Evolutionary conservation across 2,797 vertebrate genomes (phyloP).

Genomic region (Chaunax sp.): DNA sequence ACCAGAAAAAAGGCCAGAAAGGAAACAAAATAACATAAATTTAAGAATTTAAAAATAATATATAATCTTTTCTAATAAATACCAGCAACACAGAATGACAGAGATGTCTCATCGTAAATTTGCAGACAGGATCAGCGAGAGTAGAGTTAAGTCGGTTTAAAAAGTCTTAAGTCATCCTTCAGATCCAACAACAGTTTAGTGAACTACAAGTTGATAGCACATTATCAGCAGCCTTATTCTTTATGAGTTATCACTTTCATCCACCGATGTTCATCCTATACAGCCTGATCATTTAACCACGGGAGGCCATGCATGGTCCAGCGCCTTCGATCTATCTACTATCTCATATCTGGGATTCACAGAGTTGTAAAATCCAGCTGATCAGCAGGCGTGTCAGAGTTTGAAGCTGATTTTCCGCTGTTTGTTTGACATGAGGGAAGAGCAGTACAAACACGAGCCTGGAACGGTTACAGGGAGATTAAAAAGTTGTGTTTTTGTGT

Average conservation of each 20-base stretch:
- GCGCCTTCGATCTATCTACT: slow-evolving; percentile 18
- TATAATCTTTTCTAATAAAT: too few relatives aligned
- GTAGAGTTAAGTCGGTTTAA: too few relatives aligned
- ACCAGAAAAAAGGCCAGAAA: not conserved
- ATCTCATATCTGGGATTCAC: slow-evolving; percentile 34
- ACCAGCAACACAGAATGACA: too few relatives aligned
- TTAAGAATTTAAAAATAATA: too few relatives aligned
- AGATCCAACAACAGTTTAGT: too few relatives aligned
- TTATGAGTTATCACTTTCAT: not conserved
- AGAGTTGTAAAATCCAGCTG: slow-evolving; percentile 36
- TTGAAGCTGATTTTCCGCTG: slow-evolving; percentile 40
- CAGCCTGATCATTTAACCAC: slow-evolving; percentile 27
- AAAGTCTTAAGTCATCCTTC: too few relatives aligned
- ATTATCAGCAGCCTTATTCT: slow-evolving; percentile 19
- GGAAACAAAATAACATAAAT: not conserved
- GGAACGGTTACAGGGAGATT: slow-evolving; percentile 3
- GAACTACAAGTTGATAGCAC: not conserved
- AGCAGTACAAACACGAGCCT: slow-evolving; percentile 48
- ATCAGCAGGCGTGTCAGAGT: slow-evolving; percentile 52
- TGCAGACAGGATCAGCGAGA: too few relatives aligned
- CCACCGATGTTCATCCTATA: not conserved
- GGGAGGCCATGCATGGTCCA: slow-evolving; percentile 10
- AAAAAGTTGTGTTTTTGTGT: not conserved
- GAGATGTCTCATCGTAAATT: too few relatives aligned
- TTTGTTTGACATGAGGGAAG: slow-evolving; percentile 76